Percentiles rank a stretch among this genome's conserved stretches.
phyloP scores from a whole-genome alignment of 2,113 vertebrate genomes.

The Bufo gargarizans region DNA sequence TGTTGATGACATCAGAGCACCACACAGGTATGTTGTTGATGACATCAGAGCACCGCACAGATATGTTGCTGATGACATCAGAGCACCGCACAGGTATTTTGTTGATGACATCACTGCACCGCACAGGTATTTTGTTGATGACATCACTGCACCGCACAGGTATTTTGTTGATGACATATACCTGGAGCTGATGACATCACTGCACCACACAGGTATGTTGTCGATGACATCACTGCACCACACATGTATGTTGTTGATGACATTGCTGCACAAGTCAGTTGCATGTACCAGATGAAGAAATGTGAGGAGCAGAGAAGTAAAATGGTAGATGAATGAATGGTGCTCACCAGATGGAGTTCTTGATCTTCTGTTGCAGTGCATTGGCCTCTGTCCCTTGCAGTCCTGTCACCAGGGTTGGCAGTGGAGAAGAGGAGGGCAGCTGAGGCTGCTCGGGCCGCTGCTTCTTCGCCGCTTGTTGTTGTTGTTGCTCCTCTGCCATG shows the following conservation, averaged over 20 bases:
- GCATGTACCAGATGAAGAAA: too few species aligned
- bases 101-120: background rate
- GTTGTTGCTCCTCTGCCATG: conserved; percentile 85
- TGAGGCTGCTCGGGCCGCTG: conserved; percentile 67
- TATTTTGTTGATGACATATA: background rate
- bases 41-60: too few species aligned
- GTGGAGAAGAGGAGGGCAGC: conserved; percentile 60
- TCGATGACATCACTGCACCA: too few species aligned
- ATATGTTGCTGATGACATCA: background rate
- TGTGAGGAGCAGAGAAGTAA: background rate
- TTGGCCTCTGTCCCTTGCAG: conserved; percentile 86
- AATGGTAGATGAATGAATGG: conserved; percentile 51
- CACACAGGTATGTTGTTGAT: background rate
- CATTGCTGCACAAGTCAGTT: background rate
- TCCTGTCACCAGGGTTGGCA: conserved; percentile 83
- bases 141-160: too few species aligned
- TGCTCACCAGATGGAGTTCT: conserved; percentile 92
- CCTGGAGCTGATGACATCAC: background rate
- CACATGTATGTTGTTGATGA: background rate
- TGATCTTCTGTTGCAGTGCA: conserved; percentile 90
- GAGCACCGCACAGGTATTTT: background rate
- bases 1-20: background rate
- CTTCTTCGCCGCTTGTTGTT: conserved; percentile 74
- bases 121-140: background rate
- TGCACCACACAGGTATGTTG: background rate